These are phyloP conservation scores for Gonatopus flavifemur DNA, from an alignment of 1,140 invertebrate genomes.

Conservation along the genomic window DNA sequence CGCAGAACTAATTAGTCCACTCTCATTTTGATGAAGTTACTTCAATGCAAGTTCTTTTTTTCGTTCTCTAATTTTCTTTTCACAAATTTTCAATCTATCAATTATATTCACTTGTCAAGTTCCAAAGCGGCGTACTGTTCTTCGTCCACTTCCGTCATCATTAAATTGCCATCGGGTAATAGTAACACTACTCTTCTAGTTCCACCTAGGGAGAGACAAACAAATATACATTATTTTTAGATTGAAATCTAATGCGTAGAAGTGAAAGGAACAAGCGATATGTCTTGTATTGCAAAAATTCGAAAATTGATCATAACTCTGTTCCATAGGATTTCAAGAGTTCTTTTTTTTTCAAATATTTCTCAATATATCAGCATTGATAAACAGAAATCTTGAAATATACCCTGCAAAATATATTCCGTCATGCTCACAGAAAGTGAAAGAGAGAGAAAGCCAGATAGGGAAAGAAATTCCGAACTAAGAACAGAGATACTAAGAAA, in stretches of 20 bases:
- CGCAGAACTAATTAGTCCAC: conserved; percentile 33
- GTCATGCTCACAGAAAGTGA: too few relatives aligned
- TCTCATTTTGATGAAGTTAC: conserved; percentile 24
- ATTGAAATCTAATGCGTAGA: not conserved
- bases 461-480: too few relatives aligned
- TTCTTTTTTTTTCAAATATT: too few relatives aligned
- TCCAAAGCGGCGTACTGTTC: conserved; percentile 77
- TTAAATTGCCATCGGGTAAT: conserved; percentile 77
- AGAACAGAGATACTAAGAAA: too few relatives aligned
- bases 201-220: conserved; percentile 62
- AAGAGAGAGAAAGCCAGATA: too few relatives aligned
- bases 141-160: conserved; percentile 82
- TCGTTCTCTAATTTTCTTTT: conserved; percentile 12
- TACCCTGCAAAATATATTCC: too few relatives aligned
- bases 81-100: conserved; percentile 8
- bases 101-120: conserved; percentile 60
- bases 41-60: conserved; percentile 22
- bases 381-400: too few relatives aligned
- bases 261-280: not conserved
- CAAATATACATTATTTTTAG: conserved; percentile 16
- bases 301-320: not conserved
- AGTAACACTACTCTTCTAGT: conserved; percentile 77
- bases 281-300: not conserved
- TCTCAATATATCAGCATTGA: too few relatives aligned
- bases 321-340: too few relatives aligned